Evolutionary conservation across 2,797 vertebrate species (phyloP), one percentile per base, ranked within the genome.

Genomic region (Falco berigora): DNA sequence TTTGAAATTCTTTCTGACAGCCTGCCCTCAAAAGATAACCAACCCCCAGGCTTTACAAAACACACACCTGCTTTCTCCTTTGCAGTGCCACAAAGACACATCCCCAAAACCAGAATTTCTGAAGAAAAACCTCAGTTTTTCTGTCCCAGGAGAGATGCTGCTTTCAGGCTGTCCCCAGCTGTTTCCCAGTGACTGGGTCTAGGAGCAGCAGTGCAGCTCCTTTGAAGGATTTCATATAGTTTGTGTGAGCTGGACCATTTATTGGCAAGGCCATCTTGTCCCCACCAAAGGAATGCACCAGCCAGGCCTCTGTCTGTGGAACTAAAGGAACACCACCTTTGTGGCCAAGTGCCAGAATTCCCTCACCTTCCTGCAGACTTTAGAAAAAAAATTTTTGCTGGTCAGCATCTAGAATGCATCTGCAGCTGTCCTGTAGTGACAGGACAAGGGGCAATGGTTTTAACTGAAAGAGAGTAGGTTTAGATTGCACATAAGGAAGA

Each of bases 1-100:
- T 91, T 96, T 93, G 90, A 71, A 92, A 95, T 94, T 97, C 92
- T 81, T 94, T 44, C 38, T 40, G 38, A 40, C 38, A 40, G 38
- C 38, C 38, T 68, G 25, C 18, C 14, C 12, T 1, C 17, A 40
- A 44, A 46, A 25, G 36, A 47, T 5, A 71, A 38, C 23, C 32
- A n/a, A 12, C 28, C 12, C 16, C 49, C n/a, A 28, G 69, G 2
- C n/a, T 79, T 47, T 14, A 27, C 19, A 42, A 27, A 92, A n/a
- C 12, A n/a, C 0, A 0, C 0, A 0, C 9, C 46, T 12, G 5
- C 79, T 80, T 77, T 42, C n/a, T 78, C 22, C 67, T 81, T 56
- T 28, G 18, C 0, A 1, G 12, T 44, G 72, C 44, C n/a, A 19
- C 34, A 23, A 49, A 79, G 38, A 27, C 6, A 69, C 1, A 0